Evolutionary conservation across 2,888 invertebrate species (phyloP).

Genomic region (Gandaritis pyraliata): DNA sequence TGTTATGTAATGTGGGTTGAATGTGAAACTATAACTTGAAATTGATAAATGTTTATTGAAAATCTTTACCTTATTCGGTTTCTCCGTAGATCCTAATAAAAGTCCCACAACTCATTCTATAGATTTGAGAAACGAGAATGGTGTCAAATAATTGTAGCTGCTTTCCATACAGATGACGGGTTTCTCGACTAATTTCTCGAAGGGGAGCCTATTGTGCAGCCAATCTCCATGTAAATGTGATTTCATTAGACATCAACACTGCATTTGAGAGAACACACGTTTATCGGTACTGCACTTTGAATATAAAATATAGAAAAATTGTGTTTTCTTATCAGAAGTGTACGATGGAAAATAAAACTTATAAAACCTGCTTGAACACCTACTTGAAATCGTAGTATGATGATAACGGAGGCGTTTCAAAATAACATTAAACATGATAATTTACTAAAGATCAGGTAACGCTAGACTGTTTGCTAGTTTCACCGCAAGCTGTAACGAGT

Average conservation of each 20-base stretch:
- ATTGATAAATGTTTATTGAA: slow-evolving; percentile 41
- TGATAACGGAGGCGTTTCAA: neutral
- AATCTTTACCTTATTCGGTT: slow-evolving; percentile 18
- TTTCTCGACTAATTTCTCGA: slow-evolving; percentile 41
- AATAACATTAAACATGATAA: slow-evolving; percentile 13
- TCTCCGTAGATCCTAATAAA: slow-evolving; percentile 16
- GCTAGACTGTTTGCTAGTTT: neutral
- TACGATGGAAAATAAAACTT: too few relatives aligned
- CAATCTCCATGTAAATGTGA: slow-evolving; percentile 55
- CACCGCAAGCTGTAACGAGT: slow-evolving; percentile 12
- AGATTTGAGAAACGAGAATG: slow-evolving; percentile 18
- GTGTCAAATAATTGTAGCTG: slow-evolving; percentile 34
- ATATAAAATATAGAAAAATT: neutral
- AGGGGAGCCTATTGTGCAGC: slow-evolving; percentile 43
- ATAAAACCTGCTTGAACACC: neutral
- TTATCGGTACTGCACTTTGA: slow-evolving; percentile 20
- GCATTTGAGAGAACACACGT: slow-evolving; percentile 31
- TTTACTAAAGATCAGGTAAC: slow-evolving; percentile 10
- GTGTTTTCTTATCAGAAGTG: too few relatives aligned
- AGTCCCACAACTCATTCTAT: slow-evolving; percentile 20
- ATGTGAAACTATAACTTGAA: slow-evolving; percentile 30
- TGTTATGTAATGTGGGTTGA: slow-evolving; percentile 35
- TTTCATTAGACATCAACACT: slow-evolving; percentile 43
- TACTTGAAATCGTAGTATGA: neutral
- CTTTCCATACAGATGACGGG: slow-evolving; percentile 54